Base-by-base conservation (phyloP, 2,113 vertebrate genomes). In the Semnopithecus entellus region DNA sequence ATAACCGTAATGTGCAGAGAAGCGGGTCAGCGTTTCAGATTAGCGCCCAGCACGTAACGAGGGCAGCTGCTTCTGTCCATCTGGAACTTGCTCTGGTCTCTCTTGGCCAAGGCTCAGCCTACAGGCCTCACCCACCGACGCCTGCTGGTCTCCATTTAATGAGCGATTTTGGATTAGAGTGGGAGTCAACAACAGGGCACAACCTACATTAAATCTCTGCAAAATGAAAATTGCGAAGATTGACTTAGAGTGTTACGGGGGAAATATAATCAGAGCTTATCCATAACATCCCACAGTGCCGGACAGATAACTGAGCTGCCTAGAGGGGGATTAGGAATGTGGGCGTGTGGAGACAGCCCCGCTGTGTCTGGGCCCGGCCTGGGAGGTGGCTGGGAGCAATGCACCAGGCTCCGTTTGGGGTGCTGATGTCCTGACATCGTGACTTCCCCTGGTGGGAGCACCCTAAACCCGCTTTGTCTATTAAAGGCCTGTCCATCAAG, bases 201-300 rank as follows among this genome's bases (percentile, higher is more conserved):
- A 98, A 99, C 99, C 99, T 99, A 99, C 99, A 99, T 99, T 99
- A 99, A 99, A 99, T 99, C 99, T 99, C 99, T 97, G 98, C 99
- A 99, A 99, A 99, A 99, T 99, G 99, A 99, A 99, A 99, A 99
- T 99, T 99, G 99, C 99, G 99, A 99, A 99, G 99, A 99, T 99
- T 99, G 99, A 99, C 98, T 98, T 98, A 98, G 99, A 99, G 99
- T 99, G 98, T 99, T 98, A 98, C 98, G 98, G 97, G 98, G 98
- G 99, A 99, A 99, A 99, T 99, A 99, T 99, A 99, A 99, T 99
- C 99, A 99, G 98, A 98, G 99, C 98, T 98, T 97, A 98, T 97
- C 97, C 90, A 97, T 98, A 97, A 98, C 93, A 92, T 97, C 98
- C 98, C 96, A 93, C 96, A 94, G 98, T 96, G 97, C 98, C 95